Percentiles rank a stretch among this genome's conserved stretches.
Evolutionary conservation across 2,797 vertebrate genomes (phyloP).

Genomic region (Sphenodon punctatus): DNA sequence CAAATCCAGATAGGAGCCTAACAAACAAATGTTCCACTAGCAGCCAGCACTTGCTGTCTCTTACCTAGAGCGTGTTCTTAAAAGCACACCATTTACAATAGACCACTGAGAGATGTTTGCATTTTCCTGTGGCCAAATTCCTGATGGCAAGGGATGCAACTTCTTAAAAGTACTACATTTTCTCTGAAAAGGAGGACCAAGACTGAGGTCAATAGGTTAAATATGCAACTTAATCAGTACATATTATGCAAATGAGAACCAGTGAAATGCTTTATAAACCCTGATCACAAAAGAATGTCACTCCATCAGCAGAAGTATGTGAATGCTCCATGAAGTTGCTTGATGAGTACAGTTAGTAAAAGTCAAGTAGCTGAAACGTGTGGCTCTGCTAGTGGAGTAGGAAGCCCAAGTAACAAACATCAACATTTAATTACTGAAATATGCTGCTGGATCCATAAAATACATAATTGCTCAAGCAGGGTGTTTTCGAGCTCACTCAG

Average conservation of each 20-base stretch:
- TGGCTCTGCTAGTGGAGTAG: neutral
- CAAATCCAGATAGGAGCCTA: too few species aligned
- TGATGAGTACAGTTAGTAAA: slow-evolving; percentile 20
- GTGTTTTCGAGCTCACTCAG: slow-evolving; percentile 29
- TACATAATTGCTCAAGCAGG: slow-evolving; percentile 10
- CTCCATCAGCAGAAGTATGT: slow-evolving; percentile 31
- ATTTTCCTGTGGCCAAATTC: neutral
- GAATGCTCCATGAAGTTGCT: slow-evolving; percentile 13
- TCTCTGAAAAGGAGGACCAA: neutral
- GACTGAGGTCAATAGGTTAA: neutral
- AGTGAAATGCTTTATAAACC: neutral
- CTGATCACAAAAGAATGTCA: slow-evolving; percentile 5
- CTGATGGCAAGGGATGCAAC: neutral
- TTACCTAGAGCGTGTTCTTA: too few species aligned
- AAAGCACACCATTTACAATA: neutral
- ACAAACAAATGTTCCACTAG: too few species aligned
- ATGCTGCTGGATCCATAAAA: slow-evolving; percentile 32
- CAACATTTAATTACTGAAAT: slow-evolving; percentile 44
- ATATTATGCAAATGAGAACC: neutral
- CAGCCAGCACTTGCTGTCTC: too few species aligned
- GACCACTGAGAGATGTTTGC: neutral
- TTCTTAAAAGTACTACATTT: neutral
- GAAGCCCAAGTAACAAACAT: slow-evolving; percentile 43
- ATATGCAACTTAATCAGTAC: neutral
- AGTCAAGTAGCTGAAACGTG: slow-evolving; percentile 40